A percentile compares a stretch with the other conserved stretches of the same genome.
These are phyloP conservation scores for Syrmaticus mikado DNA, from an alignment of 2,113 vertebrate species.

Conservation along the genomic window DNA sequence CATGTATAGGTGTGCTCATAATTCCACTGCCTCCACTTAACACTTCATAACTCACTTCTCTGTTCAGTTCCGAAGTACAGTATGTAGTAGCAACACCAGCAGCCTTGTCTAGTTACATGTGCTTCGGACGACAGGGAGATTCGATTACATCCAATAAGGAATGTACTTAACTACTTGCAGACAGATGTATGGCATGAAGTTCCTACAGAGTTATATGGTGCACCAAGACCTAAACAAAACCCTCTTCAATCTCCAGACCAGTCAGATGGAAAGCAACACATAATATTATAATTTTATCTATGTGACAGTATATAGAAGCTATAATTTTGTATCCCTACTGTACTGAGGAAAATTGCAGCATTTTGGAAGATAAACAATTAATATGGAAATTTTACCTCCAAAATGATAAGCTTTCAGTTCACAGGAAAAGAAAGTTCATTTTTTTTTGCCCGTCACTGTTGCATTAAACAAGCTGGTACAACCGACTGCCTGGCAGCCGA, in stretches of 20 bases:
- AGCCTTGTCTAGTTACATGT: slow-evolving; percentile 62
- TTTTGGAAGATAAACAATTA: background rate
- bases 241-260: fast-evolving
- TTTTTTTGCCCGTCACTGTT: background rate
- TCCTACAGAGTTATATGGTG: background rate
- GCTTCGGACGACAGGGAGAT: slow-evolving; percentile 49
- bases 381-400: background rate
- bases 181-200: slow-evolving; percentile 64
- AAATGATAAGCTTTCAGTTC: background rate
- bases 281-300: background rate
- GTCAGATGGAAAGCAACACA: background rate
- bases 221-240: background rate
- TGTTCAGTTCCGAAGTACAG: slow-evolving; percentile 18
- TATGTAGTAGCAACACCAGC: slow-evolving; percentile 44
- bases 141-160: slow-evolving; percentile 60
- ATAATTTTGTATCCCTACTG: background rate
- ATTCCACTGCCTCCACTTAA: slow-evolving; percentile 59
- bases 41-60: slow-evolving; percentile 56
- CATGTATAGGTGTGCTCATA: slow-evolving; percentile 56
- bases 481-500: background rate
- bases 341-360: background rate
- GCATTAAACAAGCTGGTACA: background rate
- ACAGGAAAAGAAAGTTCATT: background rate
- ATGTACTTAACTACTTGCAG: slow-evolving; percentile 68
- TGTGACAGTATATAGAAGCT: background rate